Base-by-base conservation (phyloP, 2,888 invertebrate species). In the Dynastes maya region DNA sequence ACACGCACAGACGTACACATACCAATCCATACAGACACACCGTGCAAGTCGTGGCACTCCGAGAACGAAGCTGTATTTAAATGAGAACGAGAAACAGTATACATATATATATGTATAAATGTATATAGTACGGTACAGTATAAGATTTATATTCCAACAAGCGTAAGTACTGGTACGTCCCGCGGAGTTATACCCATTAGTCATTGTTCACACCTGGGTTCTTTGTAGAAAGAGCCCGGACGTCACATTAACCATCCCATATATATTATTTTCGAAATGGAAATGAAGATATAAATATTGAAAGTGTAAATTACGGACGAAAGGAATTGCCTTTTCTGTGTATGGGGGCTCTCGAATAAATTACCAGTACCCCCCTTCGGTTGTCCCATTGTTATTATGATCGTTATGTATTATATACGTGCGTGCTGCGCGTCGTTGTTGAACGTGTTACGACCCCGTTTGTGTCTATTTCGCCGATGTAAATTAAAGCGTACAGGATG, bases 171-270 rank as follows among this genome's bases (percentile, higher is more conserved):
- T 81, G 82, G 82, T 82, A 80, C 82, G 80, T 82, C 83, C 83
- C 81, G 82, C 81, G 71, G 83, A 80, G 84, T 79, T 80, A 76
- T 81, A 80, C 79, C 81, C 83, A 83, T 84, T 83, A 84, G 81
- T 84, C 83, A 84, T 83, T 84, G 84, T 84, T 84, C 83, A 81
- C 84, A 84, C 84, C 84, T 84, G 84, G 83, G 79, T 78, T 75
- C 78, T 77, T 80, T 80, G 78, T 80, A 81, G 71, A 78, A 65
- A 76, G 77, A 55, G 77, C 78, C 77, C 72, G 79, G 79, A 81
- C 79, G 80, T 81, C 78, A 74, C 77, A 82, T 82, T 78, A 80
- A 79, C 79, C 76, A 80, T 79, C 80, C 80, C 61, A 61, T 80
- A 82, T 83, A 82, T 81, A 83, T 83, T 83, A 83, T 80, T 80